Conservation (phyloP, 2,797 vertebrate species). For the Carcharodon carcharias region DNA sequence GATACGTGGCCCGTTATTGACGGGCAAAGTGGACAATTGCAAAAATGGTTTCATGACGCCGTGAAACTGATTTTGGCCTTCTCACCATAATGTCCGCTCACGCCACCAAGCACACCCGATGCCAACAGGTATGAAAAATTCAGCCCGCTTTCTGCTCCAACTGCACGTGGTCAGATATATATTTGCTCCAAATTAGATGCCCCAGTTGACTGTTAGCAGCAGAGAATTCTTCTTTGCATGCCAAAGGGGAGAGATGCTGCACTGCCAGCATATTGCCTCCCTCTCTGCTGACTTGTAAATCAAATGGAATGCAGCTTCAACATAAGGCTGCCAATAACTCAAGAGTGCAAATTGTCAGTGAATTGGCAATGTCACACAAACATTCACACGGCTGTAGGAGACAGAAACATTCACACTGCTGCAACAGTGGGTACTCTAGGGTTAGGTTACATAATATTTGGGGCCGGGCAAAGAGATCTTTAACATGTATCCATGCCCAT, state of each 20-base stretch:
- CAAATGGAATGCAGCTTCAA: not conserved
- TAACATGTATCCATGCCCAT: not conserved
- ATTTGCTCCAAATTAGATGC: not conserved
- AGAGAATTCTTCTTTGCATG: not conserved
- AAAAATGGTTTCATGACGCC: too few relatives aligned
- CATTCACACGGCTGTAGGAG: not conserved
- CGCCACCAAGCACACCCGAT: too few relatives aligned
- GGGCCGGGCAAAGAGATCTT: not conserved
- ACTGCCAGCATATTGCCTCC: not conserved
- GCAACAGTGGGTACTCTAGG: not conserved
- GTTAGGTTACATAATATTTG: not conserved
- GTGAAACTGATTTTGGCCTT: too few relatives aligned
- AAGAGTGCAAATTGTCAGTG: not conserved
- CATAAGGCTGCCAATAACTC: not conserved
- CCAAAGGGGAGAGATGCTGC: not conserved
- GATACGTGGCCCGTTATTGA: too few relatives aligned
- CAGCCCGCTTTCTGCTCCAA: too few relatives aligned
- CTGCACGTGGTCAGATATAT: too few relatives aligned
- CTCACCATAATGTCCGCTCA: too few relatives aligned
- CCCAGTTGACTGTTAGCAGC: not conserved
- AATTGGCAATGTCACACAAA: constrained; percentile 7
- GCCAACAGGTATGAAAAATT: too few relatives aligned
- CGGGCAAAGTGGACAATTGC: too few relatives aligned
- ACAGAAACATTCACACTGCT: not conserved
- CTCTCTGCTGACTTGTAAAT: not conserved